Base-by-base conservation (phyloP, 2,797 vertebrate species). In the Sciurus carolinensis region DNA sequence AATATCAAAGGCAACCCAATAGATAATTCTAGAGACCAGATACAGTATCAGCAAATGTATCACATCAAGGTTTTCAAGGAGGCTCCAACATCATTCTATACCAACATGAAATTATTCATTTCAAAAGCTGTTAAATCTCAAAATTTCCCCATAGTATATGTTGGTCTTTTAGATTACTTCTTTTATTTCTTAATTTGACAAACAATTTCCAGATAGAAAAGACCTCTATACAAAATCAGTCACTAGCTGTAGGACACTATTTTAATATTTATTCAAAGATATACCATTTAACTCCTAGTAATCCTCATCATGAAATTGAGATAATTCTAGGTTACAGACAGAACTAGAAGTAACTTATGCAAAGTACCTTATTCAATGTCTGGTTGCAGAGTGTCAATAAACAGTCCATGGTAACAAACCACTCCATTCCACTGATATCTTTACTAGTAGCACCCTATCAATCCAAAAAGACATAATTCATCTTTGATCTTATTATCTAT, bases 111-210 rank as follows among this genome's bases (percentile, higher is more conserved):
- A 44, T 62, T 17, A 95, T 36, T 86, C 15, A 18, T n/a, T 15
- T 67, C 86, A 54, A 91, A 89, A 95, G n/a, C 28, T 64, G n/a
- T 57, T 94, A 75, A 84, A 57, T 81, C 69, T 88, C 86, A 90
- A 92, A 87, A 73, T 76, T 20, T 72, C 47, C 72, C 52, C n/a
- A 64, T 44, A 80, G 59, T 67, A 28, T 39, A 81, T 30, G 15
- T 7, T 87, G 22, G 42, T 8, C 15, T 89, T 95, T 92, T 42
- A 72, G 26, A 42, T 79, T 92, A 87, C 8, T 39, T 39, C 82
- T 84, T 66, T 81, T 71, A 88, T 73, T 86, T 82, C n/a, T 94
- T 90, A 62, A 94, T 10, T 87, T 95, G 76, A 33, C 81, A 92
- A 28, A 71, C 64, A 91, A 59, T 85, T 72, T 67, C 10, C 50